A percentile compares a stretch with the other conserved stretches of the same genome.
These are phyloP conservation scores for Drosophila nikananu DNA, from an alignment of 1,140 invertebrate genomes.

Conservation along the genomic window DNA sequence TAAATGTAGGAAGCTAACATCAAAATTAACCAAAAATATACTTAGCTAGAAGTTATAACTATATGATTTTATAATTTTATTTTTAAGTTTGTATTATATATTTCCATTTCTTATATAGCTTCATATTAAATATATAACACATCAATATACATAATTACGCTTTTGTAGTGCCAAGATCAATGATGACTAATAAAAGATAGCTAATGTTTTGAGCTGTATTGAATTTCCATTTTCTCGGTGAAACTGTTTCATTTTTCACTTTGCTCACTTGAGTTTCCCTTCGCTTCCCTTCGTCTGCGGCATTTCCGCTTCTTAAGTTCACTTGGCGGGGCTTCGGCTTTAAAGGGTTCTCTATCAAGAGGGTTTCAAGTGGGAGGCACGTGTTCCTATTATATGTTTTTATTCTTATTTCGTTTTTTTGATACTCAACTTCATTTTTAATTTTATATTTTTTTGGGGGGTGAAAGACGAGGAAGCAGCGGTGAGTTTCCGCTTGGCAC, in stretches of 20 bases:
- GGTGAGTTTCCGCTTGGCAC: conserved; percentile 38
- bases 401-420: conserved; percentile 8
- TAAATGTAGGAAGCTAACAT: background rate
- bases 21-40: background rate
- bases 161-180: conserved; percentile 33
- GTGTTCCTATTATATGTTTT: conserved; percentile 42
- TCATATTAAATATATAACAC: background rate
- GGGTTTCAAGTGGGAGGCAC: conserved; percentile 42
- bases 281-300: conserved; percentile 20
- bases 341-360: conserved; percentile 39
- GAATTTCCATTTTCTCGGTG: conserved; percentile 11
- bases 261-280: conserved; percentile 40
- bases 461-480: conserved; percentile 25
- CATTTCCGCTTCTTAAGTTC: conserved; percentile 62
- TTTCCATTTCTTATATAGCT: background rate
- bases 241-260: conserved; percentile 33
- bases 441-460: background rate
- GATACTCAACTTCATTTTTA: background rate
- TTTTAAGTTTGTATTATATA: background rate
- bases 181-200: conserved; percentile 36
- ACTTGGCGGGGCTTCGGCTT: conserved; percentile 29
- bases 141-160: background rate
- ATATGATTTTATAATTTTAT: background rate
- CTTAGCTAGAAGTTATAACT: background rate
- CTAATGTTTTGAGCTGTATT: conserved; percentile 39